Base-by-base conservation (phyloP, 2,888 invertebrate species). In the Ormyrus thymus region DNA sequence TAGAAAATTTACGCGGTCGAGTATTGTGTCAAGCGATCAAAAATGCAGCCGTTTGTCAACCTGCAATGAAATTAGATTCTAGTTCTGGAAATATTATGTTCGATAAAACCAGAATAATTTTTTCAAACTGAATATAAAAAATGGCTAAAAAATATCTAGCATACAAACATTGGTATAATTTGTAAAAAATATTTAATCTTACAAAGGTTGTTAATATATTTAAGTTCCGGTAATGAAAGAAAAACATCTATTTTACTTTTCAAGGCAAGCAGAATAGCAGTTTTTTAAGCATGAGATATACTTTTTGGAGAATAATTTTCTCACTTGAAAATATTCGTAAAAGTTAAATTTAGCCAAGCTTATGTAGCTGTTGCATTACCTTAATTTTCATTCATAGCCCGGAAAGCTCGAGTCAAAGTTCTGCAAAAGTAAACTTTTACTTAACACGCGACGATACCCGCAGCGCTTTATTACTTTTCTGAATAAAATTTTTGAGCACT, bases 341-440 rank as follows among this genome's bases (percentile, higher is more conserved):
- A 79, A 79, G 70, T 75, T 75, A 48, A 75, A 75, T 75, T 78
- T 75, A 50, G 15, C 61, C 71, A 50, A 43, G 13, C 72, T 70
- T 72, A 61, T 72, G 55, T 70, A 66, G 66, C 58, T 59, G 61
- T 75, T 76, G 55, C 68, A 76, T 80, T 76, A 73, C 76, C 72
- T 80, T 80, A 80, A 80, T 80, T 80, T 80, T 76, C 79, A 80
- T 80, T 80, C 76, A 76, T 73, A 76, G 79, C 61, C 58, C 72
- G 55, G 73, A 68, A 76, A 80, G 69, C 68, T 53, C 48, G 53
- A 73, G 62, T 68, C 58, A 58, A 80, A 80, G 72, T 76, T 80
- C 69, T 5, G 69, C 53, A 64, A 76, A 76, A 76, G 79, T 80
- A 73, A 80, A 76, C 79, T 80, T 80, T 80, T 69, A 46, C 56